Evolutionary conservation across 2,888 invertebrate species (phyloP), one percentile per base, ranked within the genome.

Genomic region (Oligia latruncula): DNA sequence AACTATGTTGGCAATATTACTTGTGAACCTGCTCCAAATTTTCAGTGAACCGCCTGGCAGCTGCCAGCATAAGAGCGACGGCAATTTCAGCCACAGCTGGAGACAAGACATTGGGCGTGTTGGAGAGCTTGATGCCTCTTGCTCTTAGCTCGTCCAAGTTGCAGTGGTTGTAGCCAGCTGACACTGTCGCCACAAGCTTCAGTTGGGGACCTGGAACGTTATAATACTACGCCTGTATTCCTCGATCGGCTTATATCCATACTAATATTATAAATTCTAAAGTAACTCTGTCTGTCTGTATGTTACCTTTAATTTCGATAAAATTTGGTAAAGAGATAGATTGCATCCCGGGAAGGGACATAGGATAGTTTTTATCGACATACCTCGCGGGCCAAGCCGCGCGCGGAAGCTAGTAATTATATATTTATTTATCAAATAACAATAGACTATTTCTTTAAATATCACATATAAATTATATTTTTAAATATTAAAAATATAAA

Each of bases 91-190:
- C 99, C 0, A 98, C 98, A 0, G 99, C 98, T 67, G 97, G 96
- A 72, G 98, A 97, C 43, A 99, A 95, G 0, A 99, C 98, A 60
- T 97, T 97, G 0, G 99, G 99, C 0, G 99, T 99, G 93, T 98
- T 98, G 0, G 98, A 98, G 11, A 99, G 96, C 82, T 98, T 97
- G 89, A 99, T 98, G 46, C 98, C 98, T 52, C 98, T 97, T 66
- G 97, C 97, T 92, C 97, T 98, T 52, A 99, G 96, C 93, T 98
- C 98, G 0, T 97, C 95, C 9, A 98, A 92, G 92, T 99, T 98
- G 83, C 99, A 98, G 90, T 98, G 98, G 93, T 99, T 99, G 93
- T 98, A 98, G 40, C 99, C 99, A 0, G 99, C 99, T 0, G 99
- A 99, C 97, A 98, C 98, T 0, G 99, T 98, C 0, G 98, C 98